Base-by-base conservation (phyloP, 2,113 vertebrate species). In the Pampusana beccarii region DNA sequence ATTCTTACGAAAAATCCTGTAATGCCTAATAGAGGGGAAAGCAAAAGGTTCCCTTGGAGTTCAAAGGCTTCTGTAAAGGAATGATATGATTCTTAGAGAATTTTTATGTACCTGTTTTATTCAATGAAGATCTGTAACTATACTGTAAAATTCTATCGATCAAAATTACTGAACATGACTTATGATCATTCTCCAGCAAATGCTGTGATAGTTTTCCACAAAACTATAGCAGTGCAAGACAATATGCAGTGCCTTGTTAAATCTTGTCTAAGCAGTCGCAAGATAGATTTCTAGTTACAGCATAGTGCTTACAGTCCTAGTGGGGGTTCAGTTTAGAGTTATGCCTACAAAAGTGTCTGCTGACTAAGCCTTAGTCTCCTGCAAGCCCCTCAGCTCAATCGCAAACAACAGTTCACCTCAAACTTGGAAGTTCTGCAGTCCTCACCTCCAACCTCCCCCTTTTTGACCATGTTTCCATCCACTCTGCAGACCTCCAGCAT, bases 361-460 rank as follows among this genome's bases (percentile, higher is more conserved):
- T 9, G 6, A 0, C 11, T 16, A 67, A 13, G 20, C 21, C 60
- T 13, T 15, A 72, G 14, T 13, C 25, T 74, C 24, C 51, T 72
- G 14, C 6, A 31, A 78, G 14, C 4, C 4, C 4, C 50, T 53
- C 34, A 29, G 5, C 29, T 87, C 0, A 0, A 42, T 56, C 23
- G 25, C 34, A 13, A 86, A 34, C 3, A 23, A 3, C 5, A 57
- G 5, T 13, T 79, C 44, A 46, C 2, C 29, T 53, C 57, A 61
- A 21, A 65, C 11, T 0, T 1, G 19, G 4, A 79, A 85, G 14
- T 44, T 92, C 57, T 57, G 36, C 24, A 69, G 51, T 86, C 25
- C 28, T 42, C 6, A 34, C 2, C 42, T 69, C 53, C 20, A 26
- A 2, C 12, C 15, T 42, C 13, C 9, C 5, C 5, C 5, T 23